Evolutionary conservation across 2,888 invertebrate species (phyloP), one percentile per base, ranked within the genome.

Genomic region (Hermaeophaga mercurialis): DNA sequence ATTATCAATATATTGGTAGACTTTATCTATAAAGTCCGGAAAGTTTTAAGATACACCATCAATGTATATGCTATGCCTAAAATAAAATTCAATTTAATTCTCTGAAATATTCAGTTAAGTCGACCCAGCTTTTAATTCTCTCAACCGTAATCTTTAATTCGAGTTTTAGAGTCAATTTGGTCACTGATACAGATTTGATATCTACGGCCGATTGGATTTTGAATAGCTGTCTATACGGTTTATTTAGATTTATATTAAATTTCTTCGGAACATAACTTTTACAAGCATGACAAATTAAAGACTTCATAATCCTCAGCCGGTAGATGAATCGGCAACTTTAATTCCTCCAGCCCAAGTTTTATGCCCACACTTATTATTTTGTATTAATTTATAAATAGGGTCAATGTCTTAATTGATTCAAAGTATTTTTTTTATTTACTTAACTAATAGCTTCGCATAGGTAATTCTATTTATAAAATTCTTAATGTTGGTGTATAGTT

Each of bases 281-380:
- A 36, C 41, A 38, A 36, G 39, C 48, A 48, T 43, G 39, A 34
- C 54, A 43, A 54, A 47, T 34, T 31, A 15, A 31, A 24, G 47
- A 54, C 34, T 43, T 43, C 14, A 48, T 34, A 54, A 54, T 54
- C 54, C 34, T 22, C 17, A 18, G 18, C 12, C 48, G 48, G 36
- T 19, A 47, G 22, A 19, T 36, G 14, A 38, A 38, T 38, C 17
- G 3, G 15, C 6, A 22, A 22, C 22, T 22, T 22, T 22, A 5
- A 22, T 5, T 38, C 3, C 17, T 15, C 11, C 38, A n/a, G 5
- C 17, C 17, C 38, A 7, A 38, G 15, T 38, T 38, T 38, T 38
- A 38, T 15, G 11, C 38, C 38, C 18, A 38, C 38, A 38, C 38
- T 38, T 15, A 38, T 34, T 8, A 22, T 22, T 22, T 5, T 8